Conservation (phyloP, 2,888 invertebrate genomes). For the Orgyia antiqua region DNA sequence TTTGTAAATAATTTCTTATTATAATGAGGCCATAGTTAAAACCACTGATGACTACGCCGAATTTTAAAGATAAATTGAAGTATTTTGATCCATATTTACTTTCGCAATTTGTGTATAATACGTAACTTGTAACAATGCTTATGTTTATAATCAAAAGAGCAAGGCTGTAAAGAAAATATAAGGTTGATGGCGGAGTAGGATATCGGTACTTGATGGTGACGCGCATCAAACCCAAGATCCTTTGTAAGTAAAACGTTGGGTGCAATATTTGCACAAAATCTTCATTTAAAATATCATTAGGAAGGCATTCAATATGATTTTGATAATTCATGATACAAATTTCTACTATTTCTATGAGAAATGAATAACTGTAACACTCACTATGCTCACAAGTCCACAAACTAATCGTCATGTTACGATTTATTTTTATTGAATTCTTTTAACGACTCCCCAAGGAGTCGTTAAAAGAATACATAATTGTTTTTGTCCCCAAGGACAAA, state of each 20-base stretch:
- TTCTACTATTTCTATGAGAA: too few relatives aligned
- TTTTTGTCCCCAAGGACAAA: too few relatives aligned
- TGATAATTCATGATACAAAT: slow-evolving; percentile 7
- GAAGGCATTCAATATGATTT: slow-evolving; percentile 32
- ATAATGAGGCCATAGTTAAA: slow-evolving; percentile 25
- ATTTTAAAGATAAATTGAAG: slow-evolving; percentile 32
- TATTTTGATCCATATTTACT: slow-evolving; percentile 19
- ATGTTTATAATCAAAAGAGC: slow-evolving; percentile 31
- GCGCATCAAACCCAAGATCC: slow-evolving; percentile 37
- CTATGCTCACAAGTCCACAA: too few relatives aligned
- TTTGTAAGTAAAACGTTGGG: slow-evolving; percentile 35
- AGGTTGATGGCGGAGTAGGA: slow-evolving; percentile 32
- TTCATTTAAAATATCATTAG: slow-evolving; percentile 44
- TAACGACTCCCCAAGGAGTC: too few relatives aligned
- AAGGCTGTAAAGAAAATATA: slow-evolving; percentile 34
- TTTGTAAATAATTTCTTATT: slow-evolving; percentile 28
- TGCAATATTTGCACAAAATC: slow-evolving; percentile 43
- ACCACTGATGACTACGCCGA: slow-evolving; percentile 28
- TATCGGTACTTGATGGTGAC: slow-evolving; percentile 43
- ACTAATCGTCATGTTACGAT: too few relatives aligned
- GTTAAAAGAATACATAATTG: too few relatives aligned
- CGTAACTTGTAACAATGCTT: slow-evolving; percentile 20
- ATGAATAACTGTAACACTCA: too few relatives aligned
- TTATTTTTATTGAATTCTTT: too few relatives aligned
- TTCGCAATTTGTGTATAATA: slow-evolving; percentile 29